Conservation (phyloP, 2,797 vertebrate genomes). For the Tamandua tetradactyla region DNA sequence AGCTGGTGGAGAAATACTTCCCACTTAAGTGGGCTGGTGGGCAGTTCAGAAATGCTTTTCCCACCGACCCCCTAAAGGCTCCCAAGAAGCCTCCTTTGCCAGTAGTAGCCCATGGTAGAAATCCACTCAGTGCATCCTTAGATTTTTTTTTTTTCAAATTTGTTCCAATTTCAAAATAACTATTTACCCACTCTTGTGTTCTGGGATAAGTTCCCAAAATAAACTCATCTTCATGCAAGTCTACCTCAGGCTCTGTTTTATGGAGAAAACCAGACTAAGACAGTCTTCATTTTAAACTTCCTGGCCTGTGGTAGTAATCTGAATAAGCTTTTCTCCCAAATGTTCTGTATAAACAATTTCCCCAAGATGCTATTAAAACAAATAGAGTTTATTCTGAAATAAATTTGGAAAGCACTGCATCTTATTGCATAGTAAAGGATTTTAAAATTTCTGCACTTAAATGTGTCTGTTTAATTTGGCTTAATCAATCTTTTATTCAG, state of each 20-base stretch:
- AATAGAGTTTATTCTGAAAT: neutral
- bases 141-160: neutral
- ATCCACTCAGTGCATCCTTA: neutral
- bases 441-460: neutral
- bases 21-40: neutral
- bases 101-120: too few species aligned
- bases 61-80: neutral
- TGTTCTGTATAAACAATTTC: neutral
- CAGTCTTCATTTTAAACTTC: neutral
- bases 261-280: neutral
- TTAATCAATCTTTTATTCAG: neutral
- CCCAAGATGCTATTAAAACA: neutral
- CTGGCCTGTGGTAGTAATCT: neutral
- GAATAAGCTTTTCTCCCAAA: neutral
- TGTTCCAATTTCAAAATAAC: neutral
- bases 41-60: neutral
- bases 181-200: neutral
- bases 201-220: neutral
- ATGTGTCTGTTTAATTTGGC: neutral
- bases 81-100: neutral
- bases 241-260: neutral
- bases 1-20: neutral
- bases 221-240: neutral
- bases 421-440: neutral
- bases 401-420: neutral